These are phyloP conservation scores for Cololabis saira DNA, from an alignment of 2,113 vertebrate species.

Conservation along the genomic window DNA sequence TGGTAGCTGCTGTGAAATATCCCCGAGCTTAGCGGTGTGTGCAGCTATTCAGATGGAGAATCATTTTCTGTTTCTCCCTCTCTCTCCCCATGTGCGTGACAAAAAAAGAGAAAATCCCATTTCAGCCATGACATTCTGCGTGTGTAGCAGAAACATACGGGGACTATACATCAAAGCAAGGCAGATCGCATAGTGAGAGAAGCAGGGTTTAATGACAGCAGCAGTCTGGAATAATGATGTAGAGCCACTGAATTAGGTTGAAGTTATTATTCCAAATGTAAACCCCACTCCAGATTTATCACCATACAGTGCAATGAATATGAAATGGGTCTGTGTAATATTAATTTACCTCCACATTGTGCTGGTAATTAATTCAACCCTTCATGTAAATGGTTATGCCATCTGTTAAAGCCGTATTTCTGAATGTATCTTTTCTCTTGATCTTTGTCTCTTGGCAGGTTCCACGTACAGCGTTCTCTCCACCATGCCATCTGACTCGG, in stretches of 20 bases:
- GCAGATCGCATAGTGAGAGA: slow-evolving; percentile 57
- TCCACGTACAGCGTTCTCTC: slow-evolving; percentile 98
- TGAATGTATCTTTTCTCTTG: slow-evolving; percentile 34
- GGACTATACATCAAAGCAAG: slow-evolving; percentile 71
- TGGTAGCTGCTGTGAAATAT: slow-evolving; percentile 48
- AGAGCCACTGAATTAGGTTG: slow-evolving; percentile 34
- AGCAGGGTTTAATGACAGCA: slow-evolving; percentile 54
- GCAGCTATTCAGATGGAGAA: slow-evolving; percentile 60
- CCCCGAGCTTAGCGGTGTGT: slow-evolving; percentile 64
- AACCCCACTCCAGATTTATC: slow-evolving; percentile 43
- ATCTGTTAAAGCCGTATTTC: slow-evolving; percentile 19
- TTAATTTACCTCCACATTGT: slow-evolving; percentile 16
- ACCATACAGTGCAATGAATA: slow-evolving; percentile 32
- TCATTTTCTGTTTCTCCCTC: slow-evolving; percentile 28
- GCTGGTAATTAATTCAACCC: slow-evolving; percentile 23
- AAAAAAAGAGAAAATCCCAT: slow-evolving; percentile 75
- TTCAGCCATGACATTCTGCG: slow-evolving; percentile 75
- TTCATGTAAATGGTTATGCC: slow-evolving; percentile 25
- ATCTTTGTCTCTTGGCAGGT: slow-evolving; percentile 75
- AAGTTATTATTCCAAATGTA: slow-evolving; percentile 51
- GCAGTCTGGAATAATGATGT: slow-evolving; percentile 50
- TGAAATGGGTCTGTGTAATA: slow-evolving; percentile 38
- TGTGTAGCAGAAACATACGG: slow-evolving; percentile 73
- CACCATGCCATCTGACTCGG: slow-evolving; percentile 98
- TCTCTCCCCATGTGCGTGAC: slow-evolving; percentile 48